A percentile compares a stretch with the other conserved stretches of the same genome.
phyloP scores from a whole-genome alignment of 2,888 invertebrate species.

The Macrosoma leucophasiata region DNA sequence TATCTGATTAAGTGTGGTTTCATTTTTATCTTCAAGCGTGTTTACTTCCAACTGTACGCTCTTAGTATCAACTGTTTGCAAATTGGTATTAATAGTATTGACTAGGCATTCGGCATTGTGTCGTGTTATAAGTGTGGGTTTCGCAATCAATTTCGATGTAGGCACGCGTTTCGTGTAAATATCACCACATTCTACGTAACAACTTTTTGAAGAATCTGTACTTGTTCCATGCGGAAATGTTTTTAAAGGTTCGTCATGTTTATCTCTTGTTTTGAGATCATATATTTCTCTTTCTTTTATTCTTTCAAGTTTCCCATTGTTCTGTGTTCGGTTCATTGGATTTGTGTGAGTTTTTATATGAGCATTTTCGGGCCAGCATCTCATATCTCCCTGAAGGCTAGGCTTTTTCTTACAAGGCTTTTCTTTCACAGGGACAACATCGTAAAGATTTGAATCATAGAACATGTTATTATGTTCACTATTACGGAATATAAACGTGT shows the following conservation, averaged over 20 bases:
- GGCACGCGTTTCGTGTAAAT: constrained; percentile 34
- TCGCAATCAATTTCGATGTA: constrained; percentile 12
- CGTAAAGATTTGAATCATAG: constrained; percentile 54
- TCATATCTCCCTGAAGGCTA: constrained; percentile 25
- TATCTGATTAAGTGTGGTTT: constrained; percentile 53
- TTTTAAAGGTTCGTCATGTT: constrained; percentile 19
- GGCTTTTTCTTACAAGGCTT: constrained; percentile 32
- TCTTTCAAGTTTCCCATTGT: constrained; percentile 4
- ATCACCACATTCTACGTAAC: constrained; percentile 40
- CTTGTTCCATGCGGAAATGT: too few relatives aligned
- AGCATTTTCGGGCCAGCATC: constrained; percentile 33
- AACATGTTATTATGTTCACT: constrained; percentile 31
- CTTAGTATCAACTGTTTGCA: constrained; percentile 27
- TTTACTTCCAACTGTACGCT: constrained; percentile 36
- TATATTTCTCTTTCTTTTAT: constrained; percentile 2
- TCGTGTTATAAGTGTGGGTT: constrained; percentile 11
- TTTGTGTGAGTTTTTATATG: constrained; percentile 27
- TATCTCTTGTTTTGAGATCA: constrained; percentile 10
- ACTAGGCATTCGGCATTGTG: constrained; percentile 40
- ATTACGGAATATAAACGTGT: constrained; percentile 18
- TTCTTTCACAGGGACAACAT: constrained; percentile 57
- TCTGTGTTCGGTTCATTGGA: constrained; percentile 4
- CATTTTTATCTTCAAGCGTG: constrained; percentile 37
- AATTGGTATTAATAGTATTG: constrained; percentile 32
- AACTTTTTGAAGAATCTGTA: constrained; percentile 33